Evolutionary conservation across 1,140 invertebrate genomes (phyloP).

Genomic region (Lethrus apterus): DNA sequence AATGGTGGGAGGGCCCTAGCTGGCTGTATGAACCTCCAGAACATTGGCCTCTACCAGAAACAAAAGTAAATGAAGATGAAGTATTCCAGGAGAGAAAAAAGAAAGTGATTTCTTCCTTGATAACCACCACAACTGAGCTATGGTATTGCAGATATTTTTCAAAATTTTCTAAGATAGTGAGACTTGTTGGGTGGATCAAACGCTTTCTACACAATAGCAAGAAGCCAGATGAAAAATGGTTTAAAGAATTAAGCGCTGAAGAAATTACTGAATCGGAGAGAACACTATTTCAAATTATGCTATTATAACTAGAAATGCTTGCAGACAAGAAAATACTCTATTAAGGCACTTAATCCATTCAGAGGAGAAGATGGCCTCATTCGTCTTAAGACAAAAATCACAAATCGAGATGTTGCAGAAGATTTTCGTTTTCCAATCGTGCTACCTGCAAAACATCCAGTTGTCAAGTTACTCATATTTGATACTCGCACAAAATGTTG

Average conservation of each 20-base stretch:
- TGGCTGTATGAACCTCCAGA: neutral
- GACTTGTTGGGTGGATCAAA: neutral
- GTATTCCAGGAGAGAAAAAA: neutral
- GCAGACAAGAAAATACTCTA: neutral
- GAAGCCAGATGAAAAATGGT: neutral
- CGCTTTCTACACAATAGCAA: neutral
- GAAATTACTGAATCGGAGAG: neutral
- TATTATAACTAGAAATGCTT: neutral
- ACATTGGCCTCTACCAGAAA: neutral
- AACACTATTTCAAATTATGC: neutral
- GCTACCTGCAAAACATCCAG: conserved; percentile 11
- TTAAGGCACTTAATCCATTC: neutral
- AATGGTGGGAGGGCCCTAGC: neutral
- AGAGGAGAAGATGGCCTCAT: conserved; percentile 2
- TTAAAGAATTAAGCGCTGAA: too few species aligned
- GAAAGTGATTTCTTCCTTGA: neutral
- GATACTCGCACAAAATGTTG: conserved; percentile 3
- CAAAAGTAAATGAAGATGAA: neutral
- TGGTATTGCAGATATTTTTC: neutral
- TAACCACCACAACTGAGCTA: neutral
- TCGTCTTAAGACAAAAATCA: conserved; percentile 1
- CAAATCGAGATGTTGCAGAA: neutral
- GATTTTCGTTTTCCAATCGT: conserved; percentile 15
- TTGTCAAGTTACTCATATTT: conserved; percentile 7
- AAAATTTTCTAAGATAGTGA: neutral